Evolutionary conservation across 1,140 invertebrate species (phyloP).

Genomic region (Drosophila tristis): DNA sequence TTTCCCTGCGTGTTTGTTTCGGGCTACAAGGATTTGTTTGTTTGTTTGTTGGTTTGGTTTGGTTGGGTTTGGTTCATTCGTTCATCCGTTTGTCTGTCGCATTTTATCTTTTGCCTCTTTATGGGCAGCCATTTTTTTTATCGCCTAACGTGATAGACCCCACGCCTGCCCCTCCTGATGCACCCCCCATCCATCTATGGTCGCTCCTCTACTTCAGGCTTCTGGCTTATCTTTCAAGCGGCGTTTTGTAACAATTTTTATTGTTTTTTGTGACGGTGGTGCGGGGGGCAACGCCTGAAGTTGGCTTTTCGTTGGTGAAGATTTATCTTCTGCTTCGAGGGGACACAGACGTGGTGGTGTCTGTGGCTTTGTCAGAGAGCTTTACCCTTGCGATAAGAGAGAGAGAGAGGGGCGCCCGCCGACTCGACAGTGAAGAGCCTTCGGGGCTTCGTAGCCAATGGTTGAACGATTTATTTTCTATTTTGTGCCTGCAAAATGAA

Average conservation of each 20-base stretch:
- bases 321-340: conserved; percentile 45
- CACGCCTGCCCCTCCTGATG: conserved; percentile 6
- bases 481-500: conserved; percentile 66
- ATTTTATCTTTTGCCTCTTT: conserved; percentile 77
- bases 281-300: conserved; percentile 24
- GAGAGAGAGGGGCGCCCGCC: conserved; percentile 1
- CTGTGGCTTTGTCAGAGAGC: conserved; percentile 32
- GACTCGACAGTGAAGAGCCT: no score
- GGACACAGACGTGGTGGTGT: conserved; percentile 10
- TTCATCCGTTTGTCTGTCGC: conserved; percentile 48
- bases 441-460: conserved; percentile 37
- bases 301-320: conserved; percentile 48
- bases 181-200: conserved; percentile 28
- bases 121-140: conserved; percentile 78
- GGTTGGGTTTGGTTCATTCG: not conserved
- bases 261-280: conserved; percentile 62
- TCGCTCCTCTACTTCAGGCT: conserved; percentile 1
- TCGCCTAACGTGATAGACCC: conserved; percentile 57
- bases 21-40: conserved; percentile 10
- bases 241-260: conserved; percentile 79
- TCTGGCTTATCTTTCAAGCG: conserved; percentile 61
- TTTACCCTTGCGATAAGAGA: conserved; percentile 35
- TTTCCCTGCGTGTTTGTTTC: conserved; percentile 5
- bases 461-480: conserved; percentile 70
- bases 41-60: conserved; percentile 13